Percentiles rank a stretch among this genome's conserved stretches.
phyloP scores from a whole-genome alignment of 2,888 invertebrate species.

The Drosophila mettleri region DNA sequence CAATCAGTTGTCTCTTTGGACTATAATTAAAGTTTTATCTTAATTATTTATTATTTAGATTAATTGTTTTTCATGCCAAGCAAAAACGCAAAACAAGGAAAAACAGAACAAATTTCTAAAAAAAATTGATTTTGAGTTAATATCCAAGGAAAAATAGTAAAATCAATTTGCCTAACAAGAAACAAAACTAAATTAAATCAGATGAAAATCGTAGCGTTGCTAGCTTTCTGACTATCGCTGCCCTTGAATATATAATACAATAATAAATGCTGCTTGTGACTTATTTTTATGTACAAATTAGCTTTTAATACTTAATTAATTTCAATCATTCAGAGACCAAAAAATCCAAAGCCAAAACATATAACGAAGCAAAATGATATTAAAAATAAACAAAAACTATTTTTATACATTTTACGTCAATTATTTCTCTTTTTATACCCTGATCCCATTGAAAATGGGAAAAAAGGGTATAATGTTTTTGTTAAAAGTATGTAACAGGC shows the following conservation, averaged over 20 bases:
- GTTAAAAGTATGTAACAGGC: too few relatives aligned
- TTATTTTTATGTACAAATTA: conserved; percentile 77
- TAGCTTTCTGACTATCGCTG: conserved; percentile 18
- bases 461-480: too few relatives aligned
- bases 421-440: neutral
- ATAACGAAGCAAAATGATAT: conserved; percentile 33
- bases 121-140: neutral
- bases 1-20: conserved; percentile 16
- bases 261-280: conserved; percentile 73
- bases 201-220: conserved; percentile 43
- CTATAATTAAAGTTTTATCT: conserved; percentile 19
- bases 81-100: neutral
- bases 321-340: conserved; percentile 70
- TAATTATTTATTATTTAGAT: conserved; percentile 57
- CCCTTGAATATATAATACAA: conserved; percentile 60
- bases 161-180: conserved; percentile 30
- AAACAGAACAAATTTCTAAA: conserved; percentile 9
- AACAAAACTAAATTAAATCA: conserved; percentile 2
- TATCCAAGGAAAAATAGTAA: conserved; percentile 14
- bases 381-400: conserved; percentile 56
- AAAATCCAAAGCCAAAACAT: conserved; percentile 34
- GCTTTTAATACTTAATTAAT: conserved; percentile 64
- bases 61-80: conserved; percentile 61
- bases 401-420: conserved; percentile 37
- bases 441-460: too few relatives aligned